These are phyloP conservation scores for Myiozetetes cayanensis DNA, from an alignment of 2,113 vertebrate species.

Conservation along the genomic window DNA sequence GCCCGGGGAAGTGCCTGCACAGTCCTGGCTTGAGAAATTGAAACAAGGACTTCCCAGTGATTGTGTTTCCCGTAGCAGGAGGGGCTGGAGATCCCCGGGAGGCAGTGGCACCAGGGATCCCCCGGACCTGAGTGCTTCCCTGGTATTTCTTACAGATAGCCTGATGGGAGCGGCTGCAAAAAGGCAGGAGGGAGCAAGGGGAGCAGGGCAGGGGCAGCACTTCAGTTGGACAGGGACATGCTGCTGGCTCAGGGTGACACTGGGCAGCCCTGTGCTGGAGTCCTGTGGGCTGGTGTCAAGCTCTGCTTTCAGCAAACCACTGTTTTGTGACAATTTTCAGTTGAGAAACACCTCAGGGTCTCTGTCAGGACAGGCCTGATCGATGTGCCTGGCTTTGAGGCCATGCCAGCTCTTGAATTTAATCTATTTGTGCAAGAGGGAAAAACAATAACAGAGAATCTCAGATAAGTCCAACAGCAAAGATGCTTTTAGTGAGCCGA, in stretches of 20 bases:
- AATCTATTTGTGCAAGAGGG: not conserved
- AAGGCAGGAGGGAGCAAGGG: not conserved
- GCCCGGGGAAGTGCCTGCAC: accelerated
- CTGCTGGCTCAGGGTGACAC: not conserved
- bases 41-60: not conserved
- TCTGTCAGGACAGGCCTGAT: accelerated
- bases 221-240: accelerated
- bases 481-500: not conserved
- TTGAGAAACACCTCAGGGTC: not conserved
- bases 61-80: not conserved
- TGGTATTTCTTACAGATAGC: not conserved
- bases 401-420: not conserved
- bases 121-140: not conserved
- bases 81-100: not conserved
- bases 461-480: not conserved
- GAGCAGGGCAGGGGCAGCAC: accelerated
- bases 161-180: not conserved
- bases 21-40: not conserved
- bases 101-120: not conserved
- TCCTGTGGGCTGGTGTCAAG: not conserved
- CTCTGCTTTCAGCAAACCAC: not conserved
- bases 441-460: not conserved
- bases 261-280: not conserved
- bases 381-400: accelerated
- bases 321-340: not conserved